Evolutionary conservation across 1,140 invertebrate genomes (phyloP).

Genomic region (Saxidomus purpurata): DNA sequence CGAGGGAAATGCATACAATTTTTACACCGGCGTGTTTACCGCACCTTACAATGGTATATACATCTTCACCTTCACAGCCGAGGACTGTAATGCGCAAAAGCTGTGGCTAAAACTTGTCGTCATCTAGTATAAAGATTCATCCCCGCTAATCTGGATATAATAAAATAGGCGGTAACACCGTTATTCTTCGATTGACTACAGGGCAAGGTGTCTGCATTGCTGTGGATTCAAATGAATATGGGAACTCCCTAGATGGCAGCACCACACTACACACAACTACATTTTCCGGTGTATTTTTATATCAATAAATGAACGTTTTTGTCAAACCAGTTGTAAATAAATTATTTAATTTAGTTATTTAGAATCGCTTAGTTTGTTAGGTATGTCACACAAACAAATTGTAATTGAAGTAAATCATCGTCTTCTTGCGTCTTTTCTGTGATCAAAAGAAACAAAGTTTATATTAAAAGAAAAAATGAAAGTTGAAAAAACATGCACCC

Average conservation of each 20-base stretch:
- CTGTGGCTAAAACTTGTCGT: slow-evolving; percentile 10
- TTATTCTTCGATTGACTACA: not conserved
- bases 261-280: not conserved
- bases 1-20: slow-evolving; percentile 16
- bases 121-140: not conserved
- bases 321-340: too few species aligned
- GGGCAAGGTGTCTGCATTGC: not conserved
- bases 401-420: too few species aligned
- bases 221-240: not conserved
- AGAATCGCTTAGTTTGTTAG: too few species aligned
- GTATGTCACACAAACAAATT: too few species aligned
- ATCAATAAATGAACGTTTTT: not conserved
- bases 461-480: too few species aligned
- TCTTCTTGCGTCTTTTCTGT: too few species aligned
- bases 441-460: too few species aligned
- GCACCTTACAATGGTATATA: not conserved
- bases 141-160: not conserved
- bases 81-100: not conserved
- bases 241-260: not conserved
- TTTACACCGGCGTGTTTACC: not conserved
- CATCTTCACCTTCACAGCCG: not conserved
- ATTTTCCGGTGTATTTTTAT: slow-evolving; percentile 1
- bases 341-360: too few species aligned
- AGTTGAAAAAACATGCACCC: too few species aligned
- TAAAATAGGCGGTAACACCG: not conserved